Base-by-base conservation (phyloP, 2,797 vertebrate genomes). In the Agapornis canus region DNA sequence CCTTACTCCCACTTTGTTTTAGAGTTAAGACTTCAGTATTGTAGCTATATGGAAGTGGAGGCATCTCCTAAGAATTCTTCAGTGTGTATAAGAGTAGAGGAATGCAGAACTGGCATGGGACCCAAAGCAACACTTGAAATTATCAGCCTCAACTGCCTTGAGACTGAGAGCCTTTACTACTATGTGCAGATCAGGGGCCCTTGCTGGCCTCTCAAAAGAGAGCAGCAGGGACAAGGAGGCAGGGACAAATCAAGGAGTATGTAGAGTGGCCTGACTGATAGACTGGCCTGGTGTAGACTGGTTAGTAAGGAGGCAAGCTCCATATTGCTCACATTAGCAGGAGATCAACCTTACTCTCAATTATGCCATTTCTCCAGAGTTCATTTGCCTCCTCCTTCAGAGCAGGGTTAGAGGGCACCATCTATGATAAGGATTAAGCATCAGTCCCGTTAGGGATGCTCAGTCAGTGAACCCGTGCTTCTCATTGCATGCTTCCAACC, bases 381-480 rank as follows among this genome's bases (percentile, higher is more conserved):
- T 1, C 56, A 60, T 85, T 85, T 59, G 10, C 61, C 51, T 43
- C 80, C 65, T 90, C 69, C 69, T 64, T 47, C 91, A 68, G 59
- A 82, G 65, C 5, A 1, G 88, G 88, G 88, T 84, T n/a, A 79
- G 82, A 94, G 88, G 90, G 89, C 93, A 92, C 71, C 23, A 2
- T 9, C 72, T 52, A 48, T 5, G 27, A 72, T 35, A 69, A 86
- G 70, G 82, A 96, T 94, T 92, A 91, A 92, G 75, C 77, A 66
- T 51, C 49, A 59, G 73, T 35, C 89, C 87, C 66, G 70, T 87
- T 89, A 86, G 85, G 91, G 90, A 73, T 82, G 94, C 92, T 96
- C 86, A 94, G 73, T 94, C 94, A 96, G 94, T 89, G 85, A 96
- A 86, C 89, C 66, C 77, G 18, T 95, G 95, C 85, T 95, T 92